These are phyloP conservation scores for Hemichromis elongatus DNA, from an alignment of 2,113 vertebrate species.

Conservation along the genomic window DNA sequence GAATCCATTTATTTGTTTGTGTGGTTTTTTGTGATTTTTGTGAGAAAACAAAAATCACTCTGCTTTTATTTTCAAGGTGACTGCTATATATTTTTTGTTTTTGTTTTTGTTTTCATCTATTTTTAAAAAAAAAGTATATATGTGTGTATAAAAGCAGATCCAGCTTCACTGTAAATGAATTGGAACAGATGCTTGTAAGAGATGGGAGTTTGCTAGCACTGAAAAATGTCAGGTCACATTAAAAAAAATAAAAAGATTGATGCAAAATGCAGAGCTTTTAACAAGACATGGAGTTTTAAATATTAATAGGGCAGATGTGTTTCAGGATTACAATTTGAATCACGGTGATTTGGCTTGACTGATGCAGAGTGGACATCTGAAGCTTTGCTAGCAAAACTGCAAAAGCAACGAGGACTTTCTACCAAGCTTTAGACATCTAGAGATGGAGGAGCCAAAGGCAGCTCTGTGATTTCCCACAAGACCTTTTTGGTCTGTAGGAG, in stretches of 20 bases:
- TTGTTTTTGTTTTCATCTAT: not conserved
- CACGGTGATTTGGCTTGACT: not conserved
- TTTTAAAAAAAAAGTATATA: not conserved
- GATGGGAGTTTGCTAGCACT: not conserved
- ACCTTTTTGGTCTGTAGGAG: too few relatives aligned
- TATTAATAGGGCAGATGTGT: not conserved
- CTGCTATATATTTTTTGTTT: not conserved
- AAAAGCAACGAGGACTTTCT: not conserved
- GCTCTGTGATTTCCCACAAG: not conserved
- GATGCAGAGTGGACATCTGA: not conserved
- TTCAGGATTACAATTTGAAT: not conserved
- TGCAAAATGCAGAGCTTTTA: not conserved
- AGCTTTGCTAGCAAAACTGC: not conserved
- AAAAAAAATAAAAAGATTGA: not conserved
- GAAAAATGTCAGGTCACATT: not conserved
- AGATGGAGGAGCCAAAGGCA: not conserved
- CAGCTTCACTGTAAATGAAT: not conserved
- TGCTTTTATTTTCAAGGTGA: not conserved
- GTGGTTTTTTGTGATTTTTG: not conserved
- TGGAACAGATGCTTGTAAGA: not conserved
- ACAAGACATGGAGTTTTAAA: not conserved
- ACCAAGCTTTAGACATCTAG: not conserved
- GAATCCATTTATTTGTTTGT: not conserved
- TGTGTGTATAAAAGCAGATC: not conserved
- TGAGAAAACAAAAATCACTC: accelerated